Base-by-base conservation (phyloP, 1,140 invertebrate species). In the roundworm (Caenorhabditis elegans) region DNA sequence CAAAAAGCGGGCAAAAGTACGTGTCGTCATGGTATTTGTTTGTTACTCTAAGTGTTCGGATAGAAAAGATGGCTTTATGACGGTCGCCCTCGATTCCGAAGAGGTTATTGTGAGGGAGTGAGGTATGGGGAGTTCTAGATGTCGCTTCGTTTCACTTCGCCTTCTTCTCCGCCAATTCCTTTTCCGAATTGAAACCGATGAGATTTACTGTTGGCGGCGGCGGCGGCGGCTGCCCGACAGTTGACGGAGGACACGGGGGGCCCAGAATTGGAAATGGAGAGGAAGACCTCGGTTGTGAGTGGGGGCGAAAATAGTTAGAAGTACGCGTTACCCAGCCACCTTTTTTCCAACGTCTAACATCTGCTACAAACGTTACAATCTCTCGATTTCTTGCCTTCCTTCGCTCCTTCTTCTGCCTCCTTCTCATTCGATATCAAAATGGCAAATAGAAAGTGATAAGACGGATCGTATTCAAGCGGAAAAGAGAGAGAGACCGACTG, bases 401-500 rank as follows among this genome's bases (percentile, higher is more conserved):
- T n/a, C n/a, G 4, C n/a, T 34, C 19, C 60, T 22, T 70, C 15
- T 70, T 70, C 34, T 39, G 60, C 60, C 60, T 39, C 6, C 60
- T 70, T 70, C 34, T 70, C 60, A 70, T 70, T 70, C 34, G 34
- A 70, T 70, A 70, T 70, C 60, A 70, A 70, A 70, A 70, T 70
- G 60, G 60, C 31, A 70, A 70, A 70, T 70, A 70, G 60, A 70
- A 70, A 70, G 60, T 70, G 60, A 70, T 70, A 70, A 70, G 60
- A 39, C 39, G 60, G 34, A 70, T 70, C 60, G 60, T 70, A 39
- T 70, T 70, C 60, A 70, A 70, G 60, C 34, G 60, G 34, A 60
- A 60, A 34, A 17, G 28, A 70, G 43, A n/a, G n/a, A n/a, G n/a
- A n/a, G n/a, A n/a, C n/a, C n/a, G n/a, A n/a, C n/a, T n/a, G n/a